A percentile compares a stretch with the other conserved stretches of the same genome.
Evolutionary conservation across 2,888 invertebrate genomes (phyloP).

Genomic region (Lepidochitona cinerea): DNA sequence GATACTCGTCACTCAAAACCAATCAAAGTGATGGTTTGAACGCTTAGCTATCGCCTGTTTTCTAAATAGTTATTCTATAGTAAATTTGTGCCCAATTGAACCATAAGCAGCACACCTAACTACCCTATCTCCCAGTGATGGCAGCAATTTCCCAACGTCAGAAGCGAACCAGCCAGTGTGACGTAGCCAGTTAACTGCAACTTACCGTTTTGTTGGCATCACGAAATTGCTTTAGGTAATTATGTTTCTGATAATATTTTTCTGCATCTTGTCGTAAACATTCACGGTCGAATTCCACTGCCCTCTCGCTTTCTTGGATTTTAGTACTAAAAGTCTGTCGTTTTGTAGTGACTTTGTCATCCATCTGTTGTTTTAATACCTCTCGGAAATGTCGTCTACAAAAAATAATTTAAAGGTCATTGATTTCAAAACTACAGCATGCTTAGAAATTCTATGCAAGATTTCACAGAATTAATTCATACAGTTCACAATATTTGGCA

Average conservation of each 20-base stretch:
- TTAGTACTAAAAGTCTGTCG: conserved; percentile 40
- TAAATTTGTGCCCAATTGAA: not conserved
- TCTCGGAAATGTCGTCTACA: conserved; percentile 59
- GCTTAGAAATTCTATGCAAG: too few species aligned
- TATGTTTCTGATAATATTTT: conserved; percentile 47
- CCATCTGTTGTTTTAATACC: conserved; percentile 67
- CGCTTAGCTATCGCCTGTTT: too few species aligned
- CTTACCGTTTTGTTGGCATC: conserved; percentile 65
- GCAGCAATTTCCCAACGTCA: not conserved
- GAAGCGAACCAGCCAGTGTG: too few species aligned
- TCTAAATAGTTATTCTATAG: not conserved
- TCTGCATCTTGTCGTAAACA: conserved; percentile 52
- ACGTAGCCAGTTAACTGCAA: not conserved
- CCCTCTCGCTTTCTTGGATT: conserved; percentile 55
- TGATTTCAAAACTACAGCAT: too few species aligned
- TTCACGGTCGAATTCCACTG: conserved; percentile 55
- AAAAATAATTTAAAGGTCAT: not conserved
- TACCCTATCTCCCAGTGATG: not conserved
- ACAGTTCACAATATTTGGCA: too few species aligned
- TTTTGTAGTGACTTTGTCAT: conserved; percentile 45
- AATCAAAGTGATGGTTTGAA: too few species aligned
- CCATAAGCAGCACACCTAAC: not conserved
- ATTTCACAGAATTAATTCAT: too few species aligned
- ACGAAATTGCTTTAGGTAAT: conserved; percentile 61
- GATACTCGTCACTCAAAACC: too few species aligned